Conservation (phyloP, 2,888 invertebrate species). For the Apodemia duryi region DNA sequence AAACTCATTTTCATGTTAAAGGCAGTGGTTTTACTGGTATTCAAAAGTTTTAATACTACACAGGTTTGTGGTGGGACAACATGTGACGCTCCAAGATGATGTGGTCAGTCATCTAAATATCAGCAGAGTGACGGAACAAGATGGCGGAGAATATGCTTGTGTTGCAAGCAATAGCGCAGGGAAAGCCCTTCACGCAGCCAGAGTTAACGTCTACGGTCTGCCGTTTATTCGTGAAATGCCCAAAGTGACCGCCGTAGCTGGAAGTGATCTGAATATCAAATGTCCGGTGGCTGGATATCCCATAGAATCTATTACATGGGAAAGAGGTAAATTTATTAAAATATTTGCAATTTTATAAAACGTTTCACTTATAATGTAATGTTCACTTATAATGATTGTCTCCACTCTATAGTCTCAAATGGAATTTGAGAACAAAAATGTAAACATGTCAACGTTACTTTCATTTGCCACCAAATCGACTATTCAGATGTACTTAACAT, state of each 20-base stretch:
- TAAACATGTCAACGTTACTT: too few species aligned
- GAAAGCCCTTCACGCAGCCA: conserved; percentile 88
- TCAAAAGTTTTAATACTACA: neutral
- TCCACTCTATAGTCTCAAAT: too few species aligned
- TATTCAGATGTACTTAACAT: too few species aligned
- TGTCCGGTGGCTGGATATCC: conserved; percentile 95
- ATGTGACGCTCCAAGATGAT: conserved; percentile 94
- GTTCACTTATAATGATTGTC: too few species aligned
- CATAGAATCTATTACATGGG: conserved; percentile 93
- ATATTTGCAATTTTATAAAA: too few species aligned
- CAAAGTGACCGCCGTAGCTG: conserved; percentile 92
- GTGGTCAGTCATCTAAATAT: conserved; percentile 96
- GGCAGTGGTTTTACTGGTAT: neutral
- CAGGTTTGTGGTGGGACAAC: conserved; percentile 93
- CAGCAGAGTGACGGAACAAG: conserved; percentile 91
- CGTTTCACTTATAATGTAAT: too few species aligned
- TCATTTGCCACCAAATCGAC: too few species aligned
- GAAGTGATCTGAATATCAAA: conserved; percentile 89
- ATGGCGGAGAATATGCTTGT: conserved; percentile 94
- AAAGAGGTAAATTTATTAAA: conserved; percentile 83
- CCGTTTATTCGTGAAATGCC: conserved; percentile 94
- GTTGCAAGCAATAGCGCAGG: conserved; percentile 91
- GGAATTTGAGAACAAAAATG: too few species aligned
- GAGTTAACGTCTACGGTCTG: conserved; percentile 92
- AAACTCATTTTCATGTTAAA: neutral